Percentiles rank a stretch among this genome's conserved stretches.
phyloP scores from a whole-genome alignment of 2,888 invertebrate genomes.

The Tenthredo livida region DNA sequence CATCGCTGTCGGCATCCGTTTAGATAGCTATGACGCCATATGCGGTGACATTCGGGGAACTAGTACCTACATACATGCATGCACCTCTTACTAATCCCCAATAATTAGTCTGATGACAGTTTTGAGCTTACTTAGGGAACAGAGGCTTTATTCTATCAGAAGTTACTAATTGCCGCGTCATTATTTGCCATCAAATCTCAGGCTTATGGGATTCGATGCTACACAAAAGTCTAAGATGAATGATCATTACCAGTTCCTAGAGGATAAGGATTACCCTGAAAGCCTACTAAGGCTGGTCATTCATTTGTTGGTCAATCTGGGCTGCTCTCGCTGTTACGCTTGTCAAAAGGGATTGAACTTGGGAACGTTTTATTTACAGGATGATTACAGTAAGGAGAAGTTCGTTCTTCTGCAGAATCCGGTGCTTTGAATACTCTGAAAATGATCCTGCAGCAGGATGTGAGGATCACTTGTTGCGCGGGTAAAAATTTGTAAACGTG shows the following conservation, averaged over 20 bases:
- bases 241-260: not conserved
- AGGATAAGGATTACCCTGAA: not conserved
- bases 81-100: conserved; percentile 52
- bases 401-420: not conserved
- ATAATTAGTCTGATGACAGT: conserved; percentile 68
- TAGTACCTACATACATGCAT: not conserved
- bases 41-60: conserved; percentile 1
- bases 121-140: conserved; percentile 38
- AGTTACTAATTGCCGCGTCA: conserved; percentile 5
- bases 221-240: not conserved
- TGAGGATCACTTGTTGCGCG: conserved; percentile 23
- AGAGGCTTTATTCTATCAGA: not conserved
- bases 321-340: not conserved
- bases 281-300: not conserved
- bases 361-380: not conserved
- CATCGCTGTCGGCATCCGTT: conserved; percentile 18
- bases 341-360: not conserved
- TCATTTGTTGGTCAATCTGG: not conserved
- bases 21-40: conserved; percentile 8
- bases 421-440: not conserved
- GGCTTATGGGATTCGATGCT: not conserved
- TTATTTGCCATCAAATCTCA: conserved; percentile 1
- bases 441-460: conserved; percentile 1
- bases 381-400: not conserved
- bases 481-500: conserved; percentile 52